Conservation (phyloP, 2,113 vertebrate species). For the Protomyctophum bolini region DNA sequence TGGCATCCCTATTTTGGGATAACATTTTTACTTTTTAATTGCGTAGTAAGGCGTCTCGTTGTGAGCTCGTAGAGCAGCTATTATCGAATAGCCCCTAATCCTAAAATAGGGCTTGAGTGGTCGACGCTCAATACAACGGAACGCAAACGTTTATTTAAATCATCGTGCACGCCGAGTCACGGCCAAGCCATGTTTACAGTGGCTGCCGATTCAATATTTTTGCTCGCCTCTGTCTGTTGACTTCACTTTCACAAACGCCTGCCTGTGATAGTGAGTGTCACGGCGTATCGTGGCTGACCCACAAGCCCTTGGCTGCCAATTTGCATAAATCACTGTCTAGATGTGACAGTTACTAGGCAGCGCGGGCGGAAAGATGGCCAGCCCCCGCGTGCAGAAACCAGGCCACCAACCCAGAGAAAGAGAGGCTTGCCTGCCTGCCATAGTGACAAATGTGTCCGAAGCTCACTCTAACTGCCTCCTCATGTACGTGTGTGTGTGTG, state of each 20-base stretch:
- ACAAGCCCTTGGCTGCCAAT: conserved; percentile 71
- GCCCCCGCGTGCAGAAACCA: conserved; percentile 69
- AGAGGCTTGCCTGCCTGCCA: conserved; percentile 64
- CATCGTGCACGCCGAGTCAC: neutral
- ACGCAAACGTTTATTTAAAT: no score
- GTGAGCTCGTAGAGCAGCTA: no score
- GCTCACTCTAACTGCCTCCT: conserved; percentile 61
- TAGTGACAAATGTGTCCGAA: conserved; percentile 75
- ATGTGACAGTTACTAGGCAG: conserved; percentile 79
- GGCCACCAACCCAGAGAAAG: conserved; percentile 75
- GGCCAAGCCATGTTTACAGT: neutral
- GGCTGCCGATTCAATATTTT: conserved; percentile 3
- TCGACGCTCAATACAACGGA: neutral
- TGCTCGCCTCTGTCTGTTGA: conserved; percentile 48
- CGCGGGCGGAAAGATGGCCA: conserved; percentile 60
- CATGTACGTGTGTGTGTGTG: conserved; percentile 19
- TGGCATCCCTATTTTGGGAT: no score
- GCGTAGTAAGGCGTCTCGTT: no score
- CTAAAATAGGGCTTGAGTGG: no score
- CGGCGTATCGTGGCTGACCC: conserved; percentile 70
- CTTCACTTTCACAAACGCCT: conserved; percentile 46
- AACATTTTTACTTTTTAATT: no score
- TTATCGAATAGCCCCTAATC: no score
- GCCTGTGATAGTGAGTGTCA: conserved; percentile 51
- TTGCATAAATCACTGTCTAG: conserved; percentile 78